Percentiles rank a stretch among this genome's conserved stretches.
These are phyloP conservation scores for Listronotus bonariensis DNA, from an alignment of 1,140 invertebrate species.

Conservation along the genomic window DNA sequence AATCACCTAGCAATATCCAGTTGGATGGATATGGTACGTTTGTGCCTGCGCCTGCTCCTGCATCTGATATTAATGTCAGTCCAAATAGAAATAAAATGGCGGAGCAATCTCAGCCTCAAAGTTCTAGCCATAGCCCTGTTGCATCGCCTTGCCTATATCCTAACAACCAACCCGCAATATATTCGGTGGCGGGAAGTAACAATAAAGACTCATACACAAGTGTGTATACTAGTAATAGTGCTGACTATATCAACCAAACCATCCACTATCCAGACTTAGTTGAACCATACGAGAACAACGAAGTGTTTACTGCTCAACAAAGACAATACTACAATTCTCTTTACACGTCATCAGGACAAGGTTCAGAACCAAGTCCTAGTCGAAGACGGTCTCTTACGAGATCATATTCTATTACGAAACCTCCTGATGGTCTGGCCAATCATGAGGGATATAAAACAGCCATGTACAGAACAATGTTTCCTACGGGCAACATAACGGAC, in stretches of 20 bases:
- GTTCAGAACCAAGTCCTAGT: conserved; percentile 1
- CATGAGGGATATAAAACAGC: conserved; percentile 70
- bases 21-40: conserved; percentile 56
- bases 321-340: conserved; percentile 61
- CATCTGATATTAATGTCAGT: conserved; percentile 56
- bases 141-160: conserved; percentile 61
- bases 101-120: conserved; percentile 25
- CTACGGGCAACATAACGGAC: conserved; percentile 74
- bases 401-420: conserved; percentile 62
- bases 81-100: conserved; percentile 49
- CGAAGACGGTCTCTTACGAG: conserved; percentile 55
- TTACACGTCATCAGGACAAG: conserved; percentile 54
- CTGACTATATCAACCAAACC: conserved; percentile 63
- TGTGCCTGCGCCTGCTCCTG: conserved; percentile 59
- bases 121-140: not conserved
- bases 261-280: conserved; percentile 70
- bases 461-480: conserved; percentile 70
- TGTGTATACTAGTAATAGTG: conserved; percentile 70
- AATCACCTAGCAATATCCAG: conserved; percentile 56
- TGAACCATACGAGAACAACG: conserved; percentile 67
- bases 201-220: conserved; percentile 71
- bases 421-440: conserved; percentile 62
- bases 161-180: conserved; percentile 71
- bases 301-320: conserved; percentile 56
- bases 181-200: conserved; percentile 74